A percentile compares a stretch with the other conserved stretches of the same genome.
Conservation (phyloP, 2,113 vertebrate genomes). For the Cyphomyrus plagiostoma region DNA sequence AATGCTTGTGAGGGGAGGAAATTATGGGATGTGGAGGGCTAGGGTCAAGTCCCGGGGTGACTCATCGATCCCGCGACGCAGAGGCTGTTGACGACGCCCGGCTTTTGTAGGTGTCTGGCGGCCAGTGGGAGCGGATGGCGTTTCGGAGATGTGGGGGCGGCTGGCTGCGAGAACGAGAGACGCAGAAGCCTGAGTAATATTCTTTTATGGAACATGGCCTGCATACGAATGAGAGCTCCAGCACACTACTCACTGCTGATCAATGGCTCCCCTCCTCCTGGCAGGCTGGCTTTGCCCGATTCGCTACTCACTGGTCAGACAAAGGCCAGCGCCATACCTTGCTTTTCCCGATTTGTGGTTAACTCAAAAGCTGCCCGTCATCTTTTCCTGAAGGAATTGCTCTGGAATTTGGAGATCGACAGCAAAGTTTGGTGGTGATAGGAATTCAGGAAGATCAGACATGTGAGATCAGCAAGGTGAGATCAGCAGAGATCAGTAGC, state of each 20-base stretch:
- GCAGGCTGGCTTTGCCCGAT: background rate
- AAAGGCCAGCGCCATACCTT: background rate
- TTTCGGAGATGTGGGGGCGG: slow-evolving; percentile 12
- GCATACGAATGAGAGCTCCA: slow-evolving; percentile 14
- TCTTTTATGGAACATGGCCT: slow-evolving; percentile 20
- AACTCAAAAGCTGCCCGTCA: background rate
- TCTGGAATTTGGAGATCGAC: background rate
- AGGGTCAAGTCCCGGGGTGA: slow-evolving; percentile 3
- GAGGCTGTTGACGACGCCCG: background rate
- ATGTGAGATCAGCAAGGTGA: background rate
- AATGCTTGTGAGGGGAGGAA: background rate
- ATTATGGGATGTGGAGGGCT: background rate
- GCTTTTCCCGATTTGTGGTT: background rate
- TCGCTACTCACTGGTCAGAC: background rate
- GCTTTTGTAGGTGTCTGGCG: slow-evolving; percentile 6
- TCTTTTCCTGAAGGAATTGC: background rate
- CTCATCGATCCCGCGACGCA: background rate
- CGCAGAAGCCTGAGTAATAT: slow-evolving; percentile 14
- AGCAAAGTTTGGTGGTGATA: background rate
- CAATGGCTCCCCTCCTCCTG: background rate
- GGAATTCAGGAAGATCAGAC: background rate
- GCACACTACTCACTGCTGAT: background rate
- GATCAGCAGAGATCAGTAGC: background rate
- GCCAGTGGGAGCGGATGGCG: slow-evolving; percentile 2
- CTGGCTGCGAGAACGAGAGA: slow-evolving; percentile 10